Base-by-base conservation (phyloP, 2,888 invertebrate genomes). In the Panopea generosa region DNA sequence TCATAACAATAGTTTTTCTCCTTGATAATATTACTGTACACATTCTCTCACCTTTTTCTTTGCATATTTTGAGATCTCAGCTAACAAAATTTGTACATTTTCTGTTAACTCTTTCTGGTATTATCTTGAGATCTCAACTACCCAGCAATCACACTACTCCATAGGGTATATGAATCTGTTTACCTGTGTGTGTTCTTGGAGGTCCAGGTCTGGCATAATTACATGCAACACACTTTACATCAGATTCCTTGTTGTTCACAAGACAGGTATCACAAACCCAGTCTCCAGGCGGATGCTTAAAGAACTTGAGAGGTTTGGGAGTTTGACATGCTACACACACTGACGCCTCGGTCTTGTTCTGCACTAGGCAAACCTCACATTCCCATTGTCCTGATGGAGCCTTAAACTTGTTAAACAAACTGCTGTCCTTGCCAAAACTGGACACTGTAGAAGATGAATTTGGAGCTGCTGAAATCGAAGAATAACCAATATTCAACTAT, bases 311-410 rank as follows among this genome's bases (percentile, higher is more conserved):
- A 43, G 91, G 90, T 72, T 86, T 91, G 1, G 89, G 77, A 9
- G 91, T 83, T 67, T 89, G 87, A 83, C 92, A 92, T 0, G 91
- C 90, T 7, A 86, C 82, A 85, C 91, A 90, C 29, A 82, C 83
- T 11, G 63, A 72, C 11, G 67, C 78, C 0, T 86, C 82, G 6
- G 77, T 50, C 40, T 84, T 86, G 72, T 90, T 90, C 45, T 74
- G 79, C 4, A 90, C 68, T 69, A 90, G 70, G 62, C 90, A 90
- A 0, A 82, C 78, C 45, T 85, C 86, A 84, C 90, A 90, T n/a
- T 88, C 86, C 90, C 90, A 91, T n/a, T 79, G 62, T 6, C 85
- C 87, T 50, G 81, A 47, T 4, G 87, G 69, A 26, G 83, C 80
- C 65, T 84, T 84, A 60, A 89, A 87, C 62, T 82, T 82, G 9